Base-by-base conservation (phyloP, 2,888 invertebrate species). In the Agonopterix alstromeriana region DNA sequence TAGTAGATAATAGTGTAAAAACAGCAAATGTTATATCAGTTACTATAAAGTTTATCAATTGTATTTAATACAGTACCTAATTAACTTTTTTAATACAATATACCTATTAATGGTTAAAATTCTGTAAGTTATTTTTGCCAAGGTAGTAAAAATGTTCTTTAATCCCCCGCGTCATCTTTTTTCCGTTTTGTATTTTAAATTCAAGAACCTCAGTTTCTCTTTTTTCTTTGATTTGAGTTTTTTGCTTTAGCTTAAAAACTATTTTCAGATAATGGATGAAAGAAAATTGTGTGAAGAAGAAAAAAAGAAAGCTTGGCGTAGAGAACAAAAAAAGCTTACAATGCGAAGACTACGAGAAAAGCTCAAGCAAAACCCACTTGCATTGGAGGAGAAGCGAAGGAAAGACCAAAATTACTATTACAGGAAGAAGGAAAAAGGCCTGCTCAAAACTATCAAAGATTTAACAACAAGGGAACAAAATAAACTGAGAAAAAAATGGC, bases 391-490 rank as follows among this genome's bases (percentile, higher is more conserved):
- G 48, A 49, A 38, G 48, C 48, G 50, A 9, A 49, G 45, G 42
- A 42, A 52, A 27, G 49, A 55, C 47, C 50, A 55, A 48, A 48
- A 56, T 48, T 48, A 56, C 43, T 60, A 60, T 40, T 10, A 55
- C 2, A 44, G 41, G 10, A 56, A 56, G 36, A 56, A 56, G 45
- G 50, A 54, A 52, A 27, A 47, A 10, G 54, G 55, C 9, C 8
- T 46, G 12, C 43, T 56, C 35, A 56, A 53, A 42, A 50, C 50
- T 4, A 55, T 56, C 11, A 48, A 55, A 47, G 51, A 56, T 35
- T 52, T 48, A 27, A 54, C 51, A 10, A 54, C 57, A 10, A 48
- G 57, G 42, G 36, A 53, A 42, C 53, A 56, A 46, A 43, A 52
- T 2, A 41, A 50, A 40, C 50, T 55, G 9, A 36, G 54, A 52